Percentiles rank a stretch among this genome's conserved stretches.
Evolutionary conservation across 2,113 vertebrate species (phyloP).

Genomic region (Lathamus discolor): DNA sequence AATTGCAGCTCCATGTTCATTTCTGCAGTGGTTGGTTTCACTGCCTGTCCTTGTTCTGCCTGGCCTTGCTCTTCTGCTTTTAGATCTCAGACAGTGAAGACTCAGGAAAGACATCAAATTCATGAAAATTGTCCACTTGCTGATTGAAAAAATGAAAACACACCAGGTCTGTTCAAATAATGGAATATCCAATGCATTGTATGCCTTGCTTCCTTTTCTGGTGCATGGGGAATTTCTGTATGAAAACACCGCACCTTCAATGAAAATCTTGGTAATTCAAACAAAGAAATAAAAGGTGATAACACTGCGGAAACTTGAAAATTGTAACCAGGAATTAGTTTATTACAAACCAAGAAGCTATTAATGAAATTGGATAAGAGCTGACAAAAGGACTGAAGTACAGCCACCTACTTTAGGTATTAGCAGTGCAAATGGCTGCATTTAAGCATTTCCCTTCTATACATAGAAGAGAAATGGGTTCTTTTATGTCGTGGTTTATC

Average conservation of each 20-base stretch:
- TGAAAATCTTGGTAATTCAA: not conserved
- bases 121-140: not conserved
- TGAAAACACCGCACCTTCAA: not conserved
- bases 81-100: not conserved
- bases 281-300: not conserved
- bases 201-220: not conserved
- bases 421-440: not conserved
- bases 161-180: not conserved
- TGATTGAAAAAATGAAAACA: not conserved
- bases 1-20: not conserved
- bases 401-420: not conserved
- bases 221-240: not conserved
- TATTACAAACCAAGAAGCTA: not conserved
- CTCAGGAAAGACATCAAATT: not conserved
- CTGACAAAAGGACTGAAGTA: not conserved
- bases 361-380: not conserved
- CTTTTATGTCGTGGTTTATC: accelerated
- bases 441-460: not conserved
- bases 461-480: not conserved
- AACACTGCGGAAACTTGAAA: not conserved
- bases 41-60: not conserved
- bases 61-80: not conserved
- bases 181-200: not conserved
- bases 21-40: not conserved
- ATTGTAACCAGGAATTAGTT: not conserved